These are phyloP conservation scores for Eubasilissa splendida DNA, from an alignment of 2,888 invertebrate genomes.

Conservation along the genomic window DNA sequence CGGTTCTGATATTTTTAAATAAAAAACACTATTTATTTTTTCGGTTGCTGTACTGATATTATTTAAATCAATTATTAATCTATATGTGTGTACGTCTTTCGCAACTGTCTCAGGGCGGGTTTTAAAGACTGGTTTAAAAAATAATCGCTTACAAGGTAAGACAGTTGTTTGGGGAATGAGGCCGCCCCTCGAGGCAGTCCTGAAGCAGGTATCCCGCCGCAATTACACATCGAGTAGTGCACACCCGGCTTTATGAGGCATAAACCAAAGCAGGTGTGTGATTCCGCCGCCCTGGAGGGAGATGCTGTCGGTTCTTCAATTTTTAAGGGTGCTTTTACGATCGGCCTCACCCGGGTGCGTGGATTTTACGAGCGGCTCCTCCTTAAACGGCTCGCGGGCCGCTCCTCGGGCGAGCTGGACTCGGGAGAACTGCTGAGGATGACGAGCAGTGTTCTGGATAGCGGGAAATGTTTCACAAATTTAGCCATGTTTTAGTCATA, in stretches of 20 bases:
- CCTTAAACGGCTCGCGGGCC: slow-evolving; percentile 20
- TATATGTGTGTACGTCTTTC: too few relatives aligned
- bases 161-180: too few relatives aligned
- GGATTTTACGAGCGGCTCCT: slow-evolving; percentile 19
- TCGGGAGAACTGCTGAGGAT: not conserved
- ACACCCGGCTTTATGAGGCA: slow-evolving; percentile 15
- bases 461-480: too few relatives aligned
- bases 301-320: not conserved
- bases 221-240: slow-evolving; percentile 15
- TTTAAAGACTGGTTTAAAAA: too few relatives aligned
- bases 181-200: not conserved
- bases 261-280: slow-evolving; percentile 20
- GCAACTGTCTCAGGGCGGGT: too few relatives aligned
- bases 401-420: not conserved
- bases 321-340: slow-evolving; percentile 25
- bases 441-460: too few relatives aligned
- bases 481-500: too few relatives aligned
- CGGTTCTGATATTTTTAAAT: too few relatives aligned
- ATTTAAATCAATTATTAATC: too few relatives aligned
- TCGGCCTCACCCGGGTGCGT: not conserved
- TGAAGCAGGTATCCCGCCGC: slow-evolving; percentile 1
- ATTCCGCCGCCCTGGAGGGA: not conserved
- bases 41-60: too few relatives aligned
- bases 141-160: too few relatives aligned
- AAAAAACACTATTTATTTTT: too few relatives aligned